Conservation (phyloP, 1,140 invertebrate species). For the Drosophila auraria region DNA sequence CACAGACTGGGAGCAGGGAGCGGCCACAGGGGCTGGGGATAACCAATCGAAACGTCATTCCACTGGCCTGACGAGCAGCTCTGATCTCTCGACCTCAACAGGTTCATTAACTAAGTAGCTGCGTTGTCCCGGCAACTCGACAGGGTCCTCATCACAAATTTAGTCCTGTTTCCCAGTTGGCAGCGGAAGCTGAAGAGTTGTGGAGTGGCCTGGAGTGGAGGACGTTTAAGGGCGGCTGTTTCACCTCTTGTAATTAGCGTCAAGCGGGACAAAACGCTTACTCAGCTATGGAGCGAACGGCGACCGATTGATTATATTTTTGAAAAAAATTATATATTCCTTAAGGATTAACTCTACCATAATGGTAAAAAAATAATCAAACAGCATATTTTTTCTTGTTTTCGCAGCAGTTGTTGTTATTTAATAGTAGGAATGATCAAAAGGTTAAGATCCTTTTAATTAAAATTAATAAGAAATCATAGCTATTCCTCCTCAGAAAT, state of each 20-base stretch:
- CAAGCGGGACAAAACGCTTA: slow-evolving; percentile 48
- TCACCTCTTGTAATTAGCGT: slow-evolving; percentile 50
- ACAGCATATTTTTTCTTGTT: no score
- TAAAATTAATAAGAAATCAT: no score
- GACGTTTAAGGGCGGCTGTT: slow-evolving; percentile 13
- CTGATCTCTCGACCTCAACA: slow-evolving; percentile 68
- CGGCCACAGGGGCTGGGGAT: neutral
- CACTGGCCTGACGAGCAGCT: slow-evolving; percentile 37
- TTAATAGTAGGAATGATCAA: no score
- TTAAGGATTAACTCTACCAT: neutral
- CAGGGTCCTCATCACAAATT: slow-evolving; percentile 26
- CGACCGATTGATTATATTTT: slow-evolving; percentile 1
- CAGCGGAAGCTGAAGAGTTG: slow-evolving; percentile 13
- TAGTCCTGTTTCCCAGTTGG: slow-evolving; percentile 26
- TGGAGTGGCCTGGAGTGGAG: slow-evolving; percentile 6
- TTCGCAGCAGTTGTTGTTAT: no score
- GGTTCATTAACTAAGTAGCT: slow-evolving; percentile 80
- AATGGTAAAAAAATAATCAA: neutral
- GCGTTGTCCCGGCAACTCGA: slow-evolving; percentile 63
- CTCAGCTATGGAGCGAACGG: slow-evolving; percentile 37
- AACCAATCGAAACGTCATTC: slow-evolving; percentile 51
- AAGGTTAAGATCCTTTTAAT: no score
- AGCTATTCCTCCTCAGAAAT: no score
- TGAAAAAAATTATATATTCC: neutral
- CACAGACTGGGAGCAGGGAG: neutral